Conservation (phyloP, 92 coral and sea anemone species). For the Bergia sp. region DNA sequence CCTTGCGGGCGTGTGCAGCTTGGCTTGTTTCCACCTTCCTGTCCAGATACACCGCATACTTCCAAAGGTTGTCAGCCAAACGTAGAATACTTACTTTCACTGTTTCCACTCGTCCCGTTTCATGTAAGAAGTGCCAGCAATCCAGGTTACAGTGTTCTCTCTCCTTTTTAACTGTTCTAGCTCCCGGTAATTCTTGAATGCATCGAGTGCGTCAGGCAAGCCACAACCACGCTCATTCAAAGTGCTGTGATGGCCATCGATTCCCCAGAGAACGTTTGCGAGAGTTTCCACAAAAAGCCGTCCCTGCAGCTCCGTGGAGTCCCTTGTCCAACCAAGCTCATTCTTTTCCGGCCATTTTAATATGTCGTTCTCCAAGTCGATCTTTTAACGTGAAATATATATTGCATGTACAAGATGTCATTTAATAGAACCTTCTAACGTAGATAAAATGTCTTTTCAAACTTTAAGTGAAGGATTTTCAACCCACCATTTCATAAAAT, state of each 20-base stretch:
- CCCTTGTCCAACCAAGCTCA: slow-evolving; percentile 64
- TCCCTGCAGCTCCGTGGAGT: slow-evolving; percentile 44
- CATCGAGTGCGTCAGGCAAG: slow-evolving; percentile 16
- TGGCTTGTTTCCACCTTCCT: slow-evolving; percentile 36
- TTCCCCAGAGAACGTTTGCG: slow-evolving; percentile 42
- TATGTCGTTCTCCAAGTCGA: slow-evolving; percentile 60
- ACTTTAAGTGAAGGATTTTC: no score
- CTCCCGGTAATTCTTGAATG: slow-evolving; percentile 43
- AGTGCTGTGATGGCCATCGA: slow-evolving; percentile 38
- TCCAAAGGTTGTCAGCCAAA: slow-evolving; percentile 48
- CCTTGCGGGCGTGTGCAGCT: slow-evolving; percentile 40
- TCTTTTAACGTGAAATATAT: slow-evolving; percentile 1
- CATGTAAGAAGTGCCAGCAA: slow-evolving; percentile 30
- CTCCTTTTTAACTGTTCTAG: slow-evolving; percentile 19
- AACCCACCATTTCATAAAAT: no score
- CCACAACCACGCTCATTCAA: slow-evolving; percentile 50
- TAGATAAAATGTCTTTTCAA: no score
- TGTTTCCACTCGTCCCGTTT: slow-evolving; percentile 41
- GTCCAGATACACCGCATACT: slow-evolving; percentile 49
- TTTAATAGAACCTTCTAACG: no score
- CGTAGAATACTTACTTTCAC: slow-evolving; percentile 42
- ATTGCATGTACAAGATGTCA: no score
- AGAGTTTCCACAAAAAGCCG: slow-evolving; percentile 39
- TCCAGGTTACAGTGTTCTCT: slow-evolving; percentile 38
- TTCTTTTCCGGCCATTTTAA: slow-evolving; percentile 65